phyloP scores from a whole-genome alignment of 1,140 invertebrate species.

The Aphelinus atriplicis region DNA sequence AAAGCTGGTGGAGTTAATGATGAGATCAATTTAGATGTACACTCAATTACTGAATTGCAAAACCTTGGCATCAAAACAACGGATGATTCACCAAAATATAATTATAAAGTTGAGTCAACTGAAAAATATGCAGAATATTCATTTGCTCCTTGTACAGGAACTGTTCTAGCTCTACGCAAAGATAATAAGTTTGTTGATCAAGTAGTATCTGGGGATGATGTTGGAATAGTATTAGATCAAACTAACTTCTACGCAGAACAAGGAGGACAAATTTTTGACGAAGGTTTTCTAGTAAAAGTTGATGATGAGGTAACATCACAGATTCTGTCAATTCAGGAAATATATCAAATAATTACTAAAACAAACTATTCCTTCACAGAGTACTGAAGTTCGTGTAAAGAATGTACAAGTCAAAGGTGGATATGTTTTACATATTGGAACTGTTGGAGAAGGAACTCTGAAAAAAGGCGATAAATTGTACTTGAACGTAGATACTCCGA shows the following conservation, averaged over 20 bases:
- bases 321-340: constrained; percentile 4
- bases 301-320: constrained; percentile 75
- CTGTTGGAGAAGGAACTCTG: constrained; percentile 82
- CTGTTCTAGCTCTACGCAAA: constrained; percentile 76
- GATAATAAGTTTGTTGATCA: constrained; percentile 89
- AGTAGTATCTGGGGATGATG: constrained; percentile 86
- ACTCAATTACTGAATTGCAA: constrained; percentile 93
- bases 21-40: constrained; percentile 90
- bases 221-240: constrained; percentile 90
- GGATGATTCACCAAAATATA: constrained; percentile 93
- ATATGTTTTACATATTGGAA: constrained; percentile 93
- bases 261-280: constrained; percentile 98
- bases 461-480: constrained; percentile 88
- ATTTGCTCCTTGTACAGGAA: constrained; percentile 74
- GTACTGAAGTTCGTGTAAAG: constrained; percentile 90
- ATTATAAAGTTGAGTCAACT: constrained; percentile 76
- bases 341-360: not conserved
- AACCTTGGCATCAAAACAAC: constrained; percentile 81
- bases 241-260: constrained; percentile 98
- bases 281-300: constrained; percentile 91
- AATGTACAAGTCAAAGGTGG: constrained; percentile 97
- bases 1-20: constrained; percentile 82
- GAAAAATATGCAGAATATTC: constrained; percentile 77
- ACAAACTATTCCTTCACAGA: constrained; percentile 51
- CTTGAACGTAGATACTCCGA: constrained; percentile 83